Evolutionary conservation across 2,888 invertebrate species (phyloP).

Genomic region (Gymnoscelis rufifasciata): DNA sequence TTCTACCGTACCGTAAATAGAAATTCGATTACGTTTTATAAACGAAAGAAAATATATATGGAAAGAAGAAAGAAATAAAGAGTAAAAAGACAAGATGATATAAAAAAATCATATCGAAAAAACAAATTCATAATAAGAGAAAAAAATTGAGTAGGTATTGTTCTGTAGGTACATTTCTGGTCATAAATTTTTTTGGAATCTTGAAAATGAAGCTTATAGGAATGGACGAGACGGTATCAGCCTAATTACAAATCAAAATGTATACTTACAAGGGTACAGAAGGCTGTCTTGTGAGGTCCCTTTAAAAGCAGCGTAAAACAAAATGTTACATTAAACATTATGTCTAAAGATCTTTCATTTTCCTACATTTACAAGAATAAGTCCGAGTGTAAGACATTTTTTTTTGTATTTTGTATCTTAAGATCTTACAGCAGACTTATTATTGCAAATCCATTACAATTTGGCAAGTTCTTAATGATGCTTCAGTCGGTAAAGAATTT

Average conservation of each 20-base stretch:
- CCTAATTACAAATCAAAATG: conserved; percentile 18
- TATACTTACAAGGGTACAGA: conserved; percentile 81
- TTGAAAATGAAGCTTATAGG: too few relatives aligned
- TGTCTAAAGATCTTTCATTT: conserved; percentile 25
- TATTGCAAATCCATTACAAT: conserved; percentile 35
- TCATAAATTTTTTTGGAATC: too few relatives aligned
- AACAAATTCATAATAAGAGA: too few relatives aligned
- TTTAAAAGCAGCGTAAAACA: conserved; percentile 60
- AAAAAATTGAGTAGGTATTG: too few relatives aligned
- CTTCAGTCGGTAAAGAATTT: conserved; percentile 50
- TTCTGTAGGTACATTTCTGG: too few relatives aligned
- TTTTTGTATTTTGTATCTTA: conserved; percentile 28
- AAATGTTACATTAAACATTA: conserved; percentile 35
- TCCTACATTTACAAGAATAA: conserved; percentile 31
- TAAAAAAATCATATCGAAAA: too few relatives aligned
- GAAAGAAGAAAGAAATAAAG: too few relatives aligned
- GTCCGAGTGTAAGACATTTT: conserved; percentile 31
- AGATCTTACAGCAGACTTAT: conserved; percentile 30
- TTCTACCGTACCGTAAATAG: too few relatives aligned
- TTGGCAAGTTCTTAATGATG: conserved; percentile 66
- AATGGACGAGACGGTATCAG: too few relatives aligned
- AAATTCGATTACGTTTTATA: too few relatives aligned
- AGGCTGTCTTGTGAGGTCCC: conserved; percentile 82
- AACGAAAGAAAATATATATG: too few relatives aligned
- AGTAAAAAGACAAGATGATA: too few relatives aligned